Evolutionary conservation across 2,797 vertebrate species (phyloP), one percentile per base, ranked within the genome.

Genomic region (Hozukius guyotensis): DNA sequence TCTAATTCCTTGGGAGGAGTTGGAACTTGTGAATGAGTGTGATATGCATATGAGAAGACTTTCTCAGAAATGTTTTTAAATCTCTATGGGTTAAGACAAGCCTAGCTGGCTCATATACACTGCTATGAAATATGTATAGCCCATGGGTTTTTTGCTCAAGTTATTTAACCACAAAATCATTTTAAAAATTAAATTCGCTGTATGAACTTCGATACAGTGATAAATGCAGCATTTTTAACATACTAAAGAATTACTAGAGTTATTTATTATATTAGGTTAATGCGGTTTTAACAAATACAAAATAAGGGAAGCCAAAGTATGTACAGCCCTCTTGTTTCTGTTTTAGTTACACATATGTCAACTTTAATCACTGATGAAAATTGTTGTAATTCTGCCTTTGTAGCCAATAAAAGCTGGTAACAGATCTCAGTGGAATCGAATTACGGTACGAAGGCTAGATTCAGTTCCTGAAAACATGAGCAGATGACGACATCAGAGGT

Each of bases 291-390:
- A 46, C 6, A 57, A 25, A 49, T 31, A 52, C 3, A 22, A 27
- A 59, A 67, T 57, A 70, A 22, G 13, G 7, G 8, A 24, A 55
- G 14, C 20, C 31, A 27, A 42, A n/a, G 6, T 18, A 52, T 72
- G 22, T 16, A 12, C 14, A 61, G 8, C 13, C 16, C 42, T 69
- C 20, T 32, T 62, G 13, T 63, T 76, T 3, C 32, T 2, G 13
- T 75, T 70, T 62, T 69, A 53, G 14, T 72, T 31, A 31, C 24
- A 34, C 52, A 64, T 25, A 12, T 29, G 56, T 78, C 55, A 22
- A 14, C 64, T 59, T 78, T 24, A 81, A 71, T 83, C 56, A 77
- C 72, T 13, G n/a, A 18, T 29, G 11, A 66, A 29, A 64, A 52
- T 16, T 46, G 4, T 59, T 12, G 2, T 22, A 64, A 36, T 27